Evolutionary conservation across 2,113 vertebrate species (phyloP).

Genomic region (Clarias gariepinus): DNA sequence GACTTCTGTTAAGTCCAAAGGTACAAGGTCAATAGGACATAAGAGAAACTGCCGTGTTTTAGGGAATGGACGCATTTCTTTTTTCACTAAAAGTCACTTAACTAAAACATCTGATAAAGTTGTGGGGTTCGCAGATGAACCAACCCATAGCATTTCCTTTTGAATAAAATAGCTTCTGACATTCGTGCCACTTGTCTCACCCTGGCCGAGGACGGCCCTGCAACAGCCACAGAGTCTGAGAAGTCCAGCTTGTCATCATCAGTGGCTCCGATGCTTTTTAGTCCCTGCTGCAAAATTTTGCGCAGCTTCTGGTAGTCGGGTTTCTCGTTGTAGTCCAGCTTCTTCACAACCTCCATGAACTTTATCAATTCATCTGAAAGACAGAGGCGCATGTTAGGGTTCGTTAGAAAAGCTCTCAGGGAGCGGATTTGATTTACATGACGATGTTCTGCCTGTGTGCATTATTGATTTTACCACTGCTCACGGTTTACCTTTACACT

Average conservation of each 20-base stretch:
- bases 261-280: conserved; percentile 77
- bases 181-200: conserved; percentile 26
- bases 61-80: no score
- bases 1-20: background rate
- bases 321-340: conserved; percentile 81
- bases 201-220: conserved; percentile 48
- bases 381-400: background rate
- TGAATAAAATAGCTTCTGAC: no score
- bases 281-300: conserved; percentile 81
- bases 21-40: no score
- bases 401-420: background rate
- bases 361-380: conserved; percentile 83
- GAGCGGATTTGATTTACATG: background rate
- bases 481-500: no score
- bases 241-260: conserved; percentile 85
- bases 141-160: no score
- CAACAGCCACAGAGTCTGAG: conserved; percentile 64
- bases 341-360: conserved; percentile 86
- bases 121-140: no score
- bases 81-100: no score
- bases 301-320: conserved; percentile 84
- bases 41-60: no score
- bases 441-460: background rate
- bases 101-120: no score
- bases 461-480: background rate